phyloP scores from a whole-genome alignment of 2,113 vertebrate genomes.

The Chinchilla lanigera region DNA sequence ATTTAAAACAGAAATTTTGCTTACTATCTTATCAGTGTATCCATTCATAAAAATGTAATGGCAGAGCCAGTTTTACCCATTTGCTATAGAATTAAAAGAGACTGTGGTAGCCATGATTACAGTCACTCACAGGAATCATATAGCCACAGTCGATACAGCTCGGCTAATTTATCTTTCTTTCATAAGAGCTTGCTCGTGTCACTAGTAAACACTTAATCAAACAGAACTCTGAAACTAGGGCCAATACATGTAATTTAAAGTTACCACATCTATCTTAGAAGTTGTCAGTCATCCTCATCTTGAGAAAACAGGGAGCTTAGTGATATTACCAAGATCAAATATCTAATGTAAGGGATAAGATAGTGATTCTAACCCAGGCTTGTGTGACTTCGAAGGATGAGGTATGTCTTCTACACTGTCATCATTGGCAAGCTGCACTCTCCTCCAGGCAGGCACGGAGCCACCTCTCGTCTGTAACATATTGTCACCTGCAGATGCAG shows the following conservation, averaged over 20 bases:
- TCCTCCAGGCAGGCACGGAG: background rate
- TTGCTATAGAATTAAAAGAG: background rate
- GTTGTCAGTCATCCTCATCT: background rate
- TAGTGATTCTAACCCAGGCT: background rate
- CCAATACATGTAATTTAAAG: background rate
- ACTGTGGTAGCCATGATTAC: background rate
- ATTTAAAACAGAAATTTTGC: slow-evolving; percentile 1
- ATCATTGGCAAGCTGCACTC: background rate
- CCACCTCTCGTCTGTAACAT: background rate
- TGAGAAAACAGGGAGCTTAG: background rate
- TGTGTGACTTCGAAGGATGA: background rate
- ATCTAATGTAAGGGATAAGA: background rate
- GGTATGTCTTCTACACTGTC: background rate
- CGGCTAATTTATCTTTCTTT: background rate
- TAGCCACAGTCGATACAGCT: background rate
- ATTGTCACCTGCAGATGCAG: background rate
- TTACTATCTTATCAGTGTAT: background rate
- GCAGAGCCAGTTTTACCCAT: background rate
- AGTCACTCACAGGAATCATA: background rate
- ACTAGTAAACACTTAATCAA: background rate
- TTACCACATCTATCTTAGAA: background rate
- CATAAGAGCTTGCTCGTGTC: background rate
- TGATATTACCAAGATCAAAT: background rate
- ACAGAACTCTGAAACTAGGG: background rate
- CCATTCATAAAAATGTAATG: background rate